Conservation (phyloP, 2,797 vertebrate genomes). For the Amblyraja radiata region DNA sequence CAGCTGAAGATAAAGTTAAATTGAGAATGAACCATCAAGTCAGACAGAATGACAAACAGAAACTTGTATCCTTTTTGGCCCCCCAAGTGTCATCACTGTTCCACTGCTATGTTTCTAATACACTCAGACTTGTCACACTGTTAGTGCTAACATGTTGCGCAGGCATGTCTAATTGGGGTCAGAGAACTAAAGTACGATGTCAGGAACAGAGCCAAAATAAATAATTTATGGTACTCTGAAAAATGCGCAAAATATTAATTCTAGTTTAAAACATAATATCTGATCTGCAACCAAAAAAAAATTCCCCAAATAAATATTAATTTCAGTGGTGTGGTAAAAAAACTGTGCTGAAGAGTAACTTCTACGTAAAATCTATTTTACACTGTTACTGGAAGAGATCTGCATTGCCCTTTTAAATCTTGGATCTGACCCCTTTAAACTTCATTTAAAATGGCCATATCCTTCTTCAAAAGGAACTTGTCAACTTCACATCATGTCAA, state of each 20-base stretch:
- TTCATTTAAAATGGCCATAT: slow-evolving; percentile 37
- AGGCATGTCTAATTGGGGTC: slow-evolving; percentile 38
- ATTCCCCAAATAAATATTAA: not conserved
- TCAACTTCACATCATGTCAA: slow-evolving; percentile 35
- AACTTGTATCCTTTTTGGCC: slow-evolving; percentile 15
- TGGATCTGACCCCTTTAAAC: slow-evolving; percentile 38
- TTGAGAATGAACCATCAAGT: not conserved
- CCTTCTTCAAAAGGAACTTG: slow-evolving; percentile 35
- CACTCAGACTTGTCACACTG: slow-evolving; percentile 34
- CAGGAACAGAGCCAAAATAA: slow-evolving; percentile 6
- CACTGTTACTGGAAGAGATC: not conserved
- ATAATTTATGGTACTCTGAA: slow-evolving; percentile 26
- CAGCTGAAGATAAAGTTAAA: not conserved
- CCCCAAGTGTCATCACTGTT: slow-evolving; percentile 27
- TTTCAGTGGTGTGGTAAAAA: slow-evolving; percentile 1
- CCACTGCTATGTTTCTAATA: slow-evolving; percentile 28
- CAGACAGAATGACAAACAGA: slow-evolving; percentile 22
- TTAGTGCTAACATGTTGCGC: slow-evolving; percentile 24
- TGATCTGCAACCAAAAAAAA: not conserved
- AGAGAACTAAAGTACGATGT: slow-evolving; percentile 31
- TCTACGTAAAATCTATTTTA: not conserved
- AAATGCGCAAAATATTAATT: slow-evolving; percentile 2
- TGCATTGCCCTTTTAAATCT: slow-evolving; percentile 37
- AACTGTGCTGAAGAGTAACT: not conserved
- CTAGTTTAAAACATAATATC: not conserved